Evolutionary conservation across 2,113 vertebrate genomes (phyloP), one percentile per base, ranked within the genome.

Genomic region (Balaenoptera acutorostrata): DNA sequence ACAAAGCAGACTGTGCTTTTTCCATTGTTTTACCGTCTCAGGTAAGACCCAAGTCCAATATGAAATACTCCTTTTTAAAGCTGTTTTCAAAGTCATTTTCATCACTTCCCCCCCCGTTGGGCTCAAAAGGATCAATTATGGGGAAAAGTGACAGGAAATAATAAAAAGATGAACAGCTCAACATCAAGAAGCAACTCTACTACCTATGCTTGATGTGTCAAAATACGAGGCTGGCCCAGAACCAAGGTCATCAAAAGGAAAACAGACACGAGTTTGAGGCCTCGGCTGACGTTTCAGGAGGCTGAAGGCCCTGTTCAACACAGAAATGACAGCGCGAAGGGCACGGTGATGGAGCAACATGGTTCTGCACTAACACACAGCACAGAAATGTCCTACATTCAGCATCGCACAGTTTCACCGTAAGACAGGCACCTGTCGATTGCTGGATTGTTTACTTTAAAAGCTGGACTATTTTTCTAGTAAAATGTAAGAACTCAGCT

Each of bases 81-180:
- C 39, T 69, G 61, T 57, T 92, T 72, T 93, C 83, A 57, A 63
- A 81, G 69, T 71, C 87, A 84, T 92, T 89, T 95, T 81, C 93
- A 75, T 93, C 64, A 81, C 57, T 21, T n/a, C 3, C 3, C 17
- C 13, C 41, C 33, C 18, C 33, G 18, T 68, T 44, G 8, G 69
- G 78, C 57, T 84, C 87, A 25, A 64, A 41, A 85, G 87, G 75
- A 90, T 92, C 96, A 46, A 88, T 93, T 87, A 87, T 17, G 20
- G n/a, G 49, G 27, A 55, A 74, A 88, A 93, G 68, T 88, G 94
- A 94, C 87, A 94, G 97, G 97, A 98, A 96, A 97, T 88, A 88
- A 95, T 97, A 88, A 96, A 98, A 97, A 95, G 93, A 95, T 98
- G 91, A 96, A 85, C 96, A 96, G 93, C 77, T 91, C 88, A 61